Conservation (phyloP, 2,797 vertebrate genomes). For the Halcyon chelicuti region DNA sequence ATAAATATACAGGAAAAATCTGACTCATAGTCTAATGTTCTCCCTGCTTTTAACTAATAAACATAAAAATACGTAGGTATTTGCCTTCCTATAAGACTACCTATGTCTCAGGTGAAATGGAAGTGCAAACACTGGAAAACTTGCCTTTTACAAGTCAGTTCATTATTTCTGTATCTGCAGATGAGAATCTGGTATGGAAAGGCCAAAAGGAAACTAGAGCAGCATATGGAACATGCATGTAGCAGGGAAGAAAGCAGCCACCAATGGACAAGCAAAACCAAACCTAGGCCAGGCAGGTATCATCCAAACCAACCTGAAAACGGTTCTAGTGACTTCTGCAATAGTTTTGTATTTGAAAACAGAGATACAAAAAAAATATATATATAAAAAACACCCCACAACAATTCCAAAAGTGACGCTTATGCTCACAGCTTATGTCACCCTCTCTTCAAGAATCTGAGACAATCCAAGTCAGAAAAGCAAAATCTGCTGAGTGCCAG, state of each 20-base stretch:
- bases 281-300: neutral
- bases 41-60: neutral
- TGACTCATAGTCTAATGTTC: neutral
- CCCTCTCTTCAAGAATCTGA: neutral
- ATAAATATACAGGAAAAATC: neutral
- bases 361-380: too few relatives aligned
- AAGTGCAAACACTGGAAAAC: neutral
- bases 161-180: neutral
- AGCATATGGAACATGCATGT: rapidly evolving
- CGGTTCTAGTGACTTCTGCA: neutral
- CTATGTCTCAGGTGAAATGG: neutral
- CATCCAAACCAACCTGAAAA: neutral
- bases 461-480: neutral
- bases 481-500: neutral
- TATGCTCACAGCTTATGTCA: neutral
- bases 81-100: neutral
- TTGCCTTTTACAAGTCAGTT: neutral
- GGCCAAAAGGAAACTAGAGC: neutral
- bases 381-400: too few relatives aligned
- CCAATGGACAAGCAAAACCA: neutral
- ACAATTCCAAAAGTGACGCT: neutral
- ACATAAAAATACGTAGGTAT: neutral
- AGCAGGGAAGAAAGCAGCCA: neutral
- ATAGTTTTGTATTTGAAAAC: neutral
- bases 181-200: neutral